Evolutionary conservation across 2,888 invertebrate genomes (phyloP), one percentile per base, ranked within the genome.

Genomic region (Eristalis pertinax): DNA sequence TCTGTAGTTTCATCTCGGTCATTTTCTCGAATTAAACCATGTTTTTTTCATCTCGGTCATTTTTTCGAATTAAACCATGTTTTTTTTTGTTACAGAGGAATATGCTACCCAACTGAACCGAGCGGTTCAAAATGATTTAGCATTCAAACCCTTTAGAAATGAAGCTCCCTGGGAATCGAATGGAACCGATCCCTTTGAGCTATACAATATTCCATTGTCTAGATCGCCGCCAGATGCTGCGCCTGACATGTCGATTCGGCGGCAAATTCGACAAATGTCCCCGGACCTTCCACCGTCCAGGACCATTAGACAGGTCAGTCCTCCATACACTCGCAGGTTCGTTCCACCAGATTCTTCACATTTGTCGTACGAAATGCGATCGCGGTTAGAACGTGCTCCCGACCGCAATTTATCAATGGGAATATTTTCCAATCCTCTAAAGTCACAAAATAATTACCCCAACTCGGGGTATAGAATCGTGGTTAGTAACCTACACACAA

Each of bases 401-500:
- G 92, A 93, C 89, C 92, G 91, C 24, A 92, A 92, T 32, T 89
- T 90, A 3, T 93, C 93, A 0, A 91, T 93, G 89, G 93, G 93
- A 2, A 93, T 93, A 43, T 92, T 93, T 84, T 91, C 93, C 1
- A 93, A 93, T 79, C 88, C 89, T 8, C 69, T 89, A n/a, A 87
- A 84, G 29, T 63, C 84, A 60, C 79, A 76, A 43, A 82, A 84
- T 13, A 82, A 67, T 22, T 72, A 74, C 24, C 69, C 63, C 22
- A 84, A 89, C 1, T 90, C 91, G 4, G 98, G 98, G 63, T 97
- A 96, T 92, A 95, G 98, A 90, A 97, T 98, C 91, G 96, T 98
- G 74, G 98, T 99, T 2, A 97, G 98, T 89, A 99, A 98, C 94
- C 94, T 99, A 88, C 96, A 98, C 90, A 94, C 95, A 29, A 96